Conservation (phyloP, 2,797 vertebrate species). For the Hozukius guyotensis region DNA sequence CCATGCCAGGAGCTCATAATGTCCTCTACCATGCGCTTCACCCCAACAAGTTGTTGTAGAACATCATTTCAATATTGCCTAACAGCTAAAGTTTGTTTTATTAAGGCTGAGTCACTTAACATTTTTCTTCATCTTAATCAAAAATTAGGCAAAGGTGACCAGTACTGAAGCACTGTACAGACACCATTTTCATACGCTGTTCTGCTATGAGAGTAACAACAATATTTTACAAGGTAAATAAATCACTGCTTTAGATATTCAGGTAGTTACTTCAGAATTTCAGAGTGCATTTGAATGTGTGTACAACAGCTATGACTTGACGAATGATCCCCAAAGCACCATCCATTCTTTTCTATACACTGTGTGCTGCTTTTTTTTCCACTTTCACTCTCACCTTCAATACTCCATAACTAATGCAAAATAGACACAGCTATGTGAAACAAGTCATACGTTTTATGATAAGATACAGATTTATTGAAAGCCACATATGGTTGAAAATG, state of each 20-base stretch:
- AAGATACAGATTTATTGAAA: background rate
- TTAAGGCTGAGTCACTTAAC: background rate
- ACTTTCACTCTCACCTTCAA: background rate
- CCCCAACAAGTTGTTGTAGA: background rate
- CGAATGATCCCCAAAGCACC: background rate
- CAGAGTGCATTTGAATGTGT: background rate
- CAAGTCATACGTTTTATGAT: background rate
- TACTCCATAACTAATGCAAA: background rate
- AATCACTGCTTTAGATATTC: background rate
- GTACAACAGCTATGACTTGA: background rate
- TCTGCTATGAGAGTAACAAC: background rate
- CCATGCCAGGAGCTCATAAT: background rate
- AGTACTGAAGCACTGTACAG: background rate
- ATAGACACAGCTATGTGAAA: background rate
- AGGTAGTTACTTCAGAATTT: background rate
- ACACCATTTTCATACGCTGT: background rate
- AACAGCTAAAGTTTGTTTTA: background rate
- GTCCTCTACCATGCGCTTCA: background rate
- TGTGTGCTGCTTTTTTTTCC: background rate
- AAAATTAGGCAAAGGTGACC: background rate
- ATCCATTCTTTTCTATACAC: background rate
- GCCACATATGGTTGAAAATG: background rate
- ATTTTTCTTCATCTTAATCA: background rate
- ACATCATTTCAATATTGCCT: background rate
- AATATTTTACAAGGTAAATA: background rate